These are phyloP conservation scores for Pterois miles DNA, from an alignment of 2,797 vertebrate species.

Conservation along the genomic window DNA sequence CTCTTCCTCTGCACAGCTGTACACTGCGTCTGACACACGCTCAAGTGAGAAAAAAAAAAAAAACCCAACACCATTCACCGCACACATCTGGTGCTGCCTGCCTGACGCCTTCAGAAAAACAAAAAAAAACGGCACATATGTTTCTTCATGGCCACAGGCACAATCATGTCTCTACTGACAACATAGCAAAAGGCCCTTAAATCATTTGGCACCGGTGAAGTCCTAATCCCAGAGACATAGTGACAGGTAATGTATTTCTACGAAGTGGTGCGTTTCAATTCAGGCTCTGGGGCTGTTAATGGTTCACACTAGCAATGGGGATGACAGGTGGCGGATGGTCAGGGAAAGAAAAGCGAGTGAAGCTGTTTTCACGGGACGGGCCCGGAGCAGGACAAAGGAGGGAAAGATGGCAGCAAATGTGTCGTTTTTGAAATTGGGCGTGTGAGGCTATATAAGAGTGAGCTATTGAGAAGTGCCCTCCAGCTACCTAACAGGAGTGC, in stretches of 20 bases:
- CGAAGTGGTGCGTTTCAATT: slow-evolving; percentile 60
- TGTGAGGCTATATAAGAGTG: slow-evolving; percentile 49
- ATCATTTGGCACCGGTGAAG: slow-evolving; percentile 72
- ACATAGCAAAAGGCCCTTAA: slow-evolving; percentile 69
- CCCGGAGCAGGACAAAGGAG: slow-evolving; percentile 59
- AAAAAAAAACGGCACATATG: slow-evolving; percentile 61
- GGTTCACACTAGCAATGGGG: slow-evolving; percentile 68
- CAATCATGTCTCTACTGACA: slow-evolving; percentile 73
- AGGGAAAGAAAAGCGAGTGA: slow-evolving; percentile 25
- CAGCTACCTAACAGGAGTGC: slow-evolving; percentile 64
- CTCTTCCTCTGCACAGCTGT: slow-evolving; percentile 62
- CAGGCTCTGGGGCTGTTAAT: slow-evolving; percentile 64
- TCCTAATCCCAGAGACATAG: slow-evolving; percentile 77
- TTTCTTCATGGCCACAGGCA: slow-evolving; percentile 73
- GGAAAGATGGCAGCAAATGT: slow-evolving; percentile 60
- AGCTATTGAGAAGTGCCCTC: slow-evolving; percentile 70
- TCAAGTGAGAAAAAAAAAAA: slow-evolving; percentile 61
- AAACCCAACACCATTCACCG: slow-evolving; percentile 53
- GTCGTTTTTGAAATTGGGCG: slow-evolving; percentile 64
- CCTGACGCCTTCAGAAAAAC: slow-evolving; percentile 36
- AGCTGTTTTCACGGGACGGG: slow-evolving; percentile 29
- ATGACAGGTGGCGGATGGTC: slow-evolving; percentile 67
- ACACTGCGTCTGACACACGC: slow-evolving; percentile 56
- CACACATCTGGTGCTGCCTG: slow-evolving; percentile 77
- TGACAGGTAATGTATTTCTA: slow-evolving; percentile 78